These are phyloP conservation scores for Dynastes hyllus DNA, from an alignment of 2,888 invertebrate genomes.

Conservation along the genomic window DNA sequence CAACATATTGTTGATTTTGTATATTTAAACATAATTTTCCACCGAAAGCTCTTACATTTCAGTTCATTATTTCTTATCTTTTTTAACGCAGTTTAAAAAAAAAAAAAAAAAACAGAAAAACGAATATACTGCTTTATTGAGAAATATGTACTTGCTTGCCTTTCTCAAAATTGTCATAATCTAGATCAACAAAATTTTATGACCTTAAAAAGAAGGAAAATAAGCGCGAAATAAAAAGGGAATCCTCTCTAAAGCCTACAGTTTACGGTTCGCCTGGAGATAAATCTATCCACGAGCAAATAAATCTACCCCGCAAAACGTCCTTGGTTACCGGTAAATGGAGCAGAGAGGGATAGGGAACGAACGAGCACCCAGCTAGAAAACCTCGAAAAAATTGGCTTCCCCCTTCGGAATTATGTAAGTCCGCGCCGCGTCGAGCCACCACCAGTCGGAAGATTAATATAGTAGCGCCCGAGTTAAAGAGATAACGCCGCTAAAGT, in stretches of 20 bases:
- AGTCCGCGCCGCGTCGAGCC: slow-evolving; percentile 55
- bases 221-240: not conserved
- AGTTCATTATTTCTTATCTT: too few species aligned
- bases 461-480: slow-evolving; percentile 59
- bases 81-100: too few species aligned
- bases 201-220: not conserved
- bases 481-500: slow-evolving; percentile 60
- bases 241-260: not conserved
- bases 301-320: slow-evolving; percentile 6
- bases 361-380: not conserved
- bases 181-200: not conserved
- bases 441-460: slow-evolving; percentile 57
- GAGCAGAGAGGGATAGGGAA: not conserved
- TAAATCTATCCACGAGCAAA: slow-evolving; percentile 9
- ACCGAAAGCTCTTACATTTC: too few species aligned
- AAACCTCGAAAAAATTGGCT: slow-evolving; percentile 53
- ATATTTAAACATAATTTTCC: too few species aligned
- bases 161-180: not conserved
- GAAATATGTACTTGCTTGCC: not conserved
- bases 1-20: too few species aligned
- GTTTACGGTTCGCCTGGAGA: not conserved
- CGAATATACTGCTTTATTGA: not conserved
- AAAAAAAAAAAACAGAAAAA: not conserved
- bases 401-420: slow-evolving; percentile 56
- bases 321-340: not conserved